phyloP scores from a whole-genome alignment of 2,113 vertebrate species.

The Macaca fascicularis region DNA sequence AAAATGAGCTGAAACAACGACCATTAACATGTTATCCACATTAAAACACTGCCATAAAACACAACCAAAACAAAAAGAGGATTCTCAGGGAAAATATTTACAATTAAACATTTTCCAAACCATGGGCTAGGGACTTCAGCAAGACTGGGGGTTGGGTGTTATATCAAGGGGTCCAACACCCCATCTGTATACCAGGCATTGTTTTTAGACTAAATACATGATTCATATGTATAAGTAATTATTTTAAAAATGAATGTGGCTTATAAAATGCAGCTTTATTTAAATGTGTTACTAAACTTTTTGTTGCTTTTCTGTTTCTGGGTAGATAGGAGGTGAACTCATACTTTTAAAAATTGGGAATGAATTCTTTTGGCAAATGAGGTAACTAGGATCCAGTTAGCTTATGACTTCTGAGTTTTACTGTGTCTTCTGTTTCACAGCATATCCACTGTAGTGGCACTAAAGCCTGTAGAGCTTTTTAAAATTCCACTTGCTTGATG shows the following conservation, averaged over 20 bases:
- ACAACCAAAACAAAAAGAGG: background rate
- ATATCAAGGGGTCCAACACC: background rate
- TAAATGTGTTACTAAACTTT: conserved; percentile 2
- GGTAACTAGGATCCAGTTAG: background rate
- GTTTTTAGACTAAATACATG: background rate
- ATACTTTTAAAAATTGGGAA: background rate
- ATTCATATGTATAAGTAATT: background rate
- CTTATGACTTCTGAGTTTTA: background rate
- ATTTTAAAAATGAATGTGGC: background rate
- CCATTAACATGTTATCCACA: background rate
- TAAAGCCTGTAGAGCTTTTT: background rate
- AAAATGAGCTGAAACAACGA: background rate
- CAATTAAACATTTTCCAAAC: background rate
- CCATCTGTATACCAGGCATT: background rate
- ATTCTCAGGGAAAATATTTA: background rate
- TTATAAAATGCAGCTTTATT: conserved; percentile 15
- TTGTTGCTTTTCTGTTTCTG: background rate
- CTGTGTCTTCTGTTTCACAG: background rate
- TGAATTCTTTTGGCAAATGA: background rate
- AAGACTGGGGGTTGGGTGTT: background rate
- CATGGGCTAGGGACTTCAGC: background rate
- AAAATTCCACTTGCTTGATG: background rate
- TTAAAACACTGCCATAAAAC: background rate
- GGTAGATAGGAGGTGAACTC: background rate
- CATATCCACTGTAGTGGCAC: background rate